Evolutionary conservation across 1,140 invertebrate species (phyloP).

Genomic region (Drosophila nigrodunni): DNA sequence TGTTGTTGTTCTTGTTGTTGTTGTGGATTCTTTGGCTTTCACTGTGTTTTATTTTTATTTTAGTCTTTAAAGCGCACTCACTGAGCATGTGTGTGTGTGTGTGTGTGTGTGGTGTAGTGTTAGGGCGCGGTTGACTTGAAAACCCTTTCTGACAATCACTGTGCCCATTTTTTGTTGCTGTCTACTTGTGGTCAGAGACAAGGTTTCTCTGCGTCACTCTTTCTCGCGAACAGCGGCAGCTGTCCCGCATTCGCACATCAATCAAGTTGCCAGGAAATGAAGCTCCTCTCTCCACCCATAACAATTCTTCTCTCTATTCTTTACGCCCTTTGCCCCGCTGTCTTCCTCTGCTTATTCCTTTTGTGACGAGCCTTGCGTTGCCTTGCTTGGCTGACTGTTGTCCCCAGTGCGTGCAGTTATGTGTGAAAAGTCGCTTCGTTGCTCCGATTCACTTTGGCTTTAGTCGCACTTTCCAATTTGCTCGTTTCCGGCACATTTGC

Average conservation of each 20-base stretch:
- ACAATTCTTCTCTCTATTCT: background rate
- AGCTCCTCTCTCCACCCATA: slow-evolving; percentile 19
- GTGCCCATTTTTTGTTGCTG: slow-evolving; percentile 46
- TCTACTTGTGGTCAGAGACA: slow-evolving; percentile 55
- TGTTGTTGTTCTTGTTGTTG: slow-evolving; percentile 12
- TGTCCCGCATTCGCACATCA: slow-evolving; percentile 61
- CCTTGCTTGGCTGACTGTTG: slow-evolving; percentile 29
- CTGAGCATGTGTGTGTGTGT: background rate
- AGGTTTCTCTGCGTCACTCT: background rate
- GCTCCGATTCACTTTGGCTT: slow-evolving; percentile 36
- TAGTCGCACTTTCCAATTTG: slow-evolving; percentile 24
- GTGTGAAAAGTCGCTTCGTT: slow-evolving; percentile 64
- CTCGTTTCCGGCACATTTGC: slow-evolving; percentile 41
- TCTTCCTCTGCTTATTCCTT: background rate
- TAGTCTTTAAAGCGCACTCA: slow-evolving; percentile 65
- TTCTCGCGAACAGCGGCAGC: slow-evolving; percentile 23
- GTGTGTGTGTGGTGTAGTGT: slow-evolving; percentile 34
- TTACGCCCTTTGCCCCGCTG: background rate
- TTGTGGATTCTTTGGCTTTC: too few relatives aligned
- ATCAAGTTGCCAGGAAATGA: slow-evolving; percentile 59
- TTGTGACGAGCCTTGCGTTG: background rate
- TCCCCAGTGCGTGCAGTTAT: slow-evolving; percentile 52
- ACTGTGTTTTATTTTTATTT: slow-evolving; percentile 12
- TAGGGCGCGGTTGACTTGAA: slow-evolving; percentile 30
- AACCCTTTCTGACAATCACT: slow-evolving; percentile 76